Percentiles rank a stretch among this genome's conserved stretches.
Conservation (phyloP, 2,888 invertebrate genomes). For the Chrysolina haemoptera region DNA sequence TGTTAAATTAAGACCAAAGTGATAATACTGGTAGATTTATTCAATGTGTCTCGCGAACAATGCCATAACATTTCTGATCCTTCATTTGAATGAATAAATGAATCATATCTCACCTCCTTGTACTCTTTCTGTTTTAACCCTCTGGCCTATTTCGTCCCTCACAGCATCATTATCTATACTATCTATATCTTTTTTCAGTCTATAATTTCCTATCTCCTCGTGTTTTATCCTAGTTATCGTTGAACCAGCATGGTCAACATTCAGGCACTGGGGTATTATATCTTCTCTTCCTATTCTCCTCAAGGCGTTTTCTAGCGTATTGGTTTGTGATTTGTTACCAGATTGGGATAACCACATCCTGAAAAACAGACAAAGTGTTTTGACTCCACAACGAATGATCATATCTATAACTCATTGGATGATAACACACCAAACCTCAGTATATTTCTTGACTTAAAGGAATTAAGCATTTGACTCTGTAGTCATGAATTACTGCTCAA, state of each 20-base stretch:
- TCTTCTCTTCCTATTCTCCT: conserved; percentile 91
- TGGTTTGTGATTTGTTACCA: conserved; percentile 70
- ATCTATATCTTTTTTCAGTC: conserved; percentile 72
- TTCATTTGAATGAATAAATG: neutral
- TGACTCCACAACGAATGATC: too few species aligned
- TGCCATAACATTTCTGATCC: too few species aligned
- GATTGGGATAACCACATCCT: conserved; percentile 74
- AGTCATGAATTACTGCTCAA: too few species aligned
- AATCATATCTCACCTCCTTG: conserved; percentile 37
- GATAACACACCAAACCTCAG: too few species aligned
- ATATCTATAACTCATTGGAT: too few species aligned
- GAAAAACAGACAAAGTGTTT: neutral
- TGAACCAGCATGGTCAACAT: conserved; percentile 72
- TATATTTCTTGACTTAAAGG: too few species aligned
- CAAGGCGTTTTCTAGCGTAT: conserved; percentile 85
- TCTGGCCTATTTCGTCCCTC: conserved; percentile 41
- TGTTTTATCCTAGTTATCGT: conserved; percentile 59
- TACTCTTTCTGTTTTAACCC: conserved; percentile 32
- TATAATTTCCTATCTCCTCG: conserved; percentile 72
- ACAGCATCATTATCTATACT: conserved; percentile 72
- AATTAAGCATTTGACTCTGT: too few species aligned
- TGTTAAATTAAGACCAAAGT: too few species aligned
- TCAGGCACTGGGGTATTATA: conserved; percentile 89
- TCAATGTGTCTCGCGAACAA: too few species aligned
- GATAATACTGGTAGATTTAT: too few species aligned